These are phyloP conservation scores for Cremastinae sp. DNA, from an alignment of 2,888 invertebrate genomes.

Conservation along the genomic window DNA sequence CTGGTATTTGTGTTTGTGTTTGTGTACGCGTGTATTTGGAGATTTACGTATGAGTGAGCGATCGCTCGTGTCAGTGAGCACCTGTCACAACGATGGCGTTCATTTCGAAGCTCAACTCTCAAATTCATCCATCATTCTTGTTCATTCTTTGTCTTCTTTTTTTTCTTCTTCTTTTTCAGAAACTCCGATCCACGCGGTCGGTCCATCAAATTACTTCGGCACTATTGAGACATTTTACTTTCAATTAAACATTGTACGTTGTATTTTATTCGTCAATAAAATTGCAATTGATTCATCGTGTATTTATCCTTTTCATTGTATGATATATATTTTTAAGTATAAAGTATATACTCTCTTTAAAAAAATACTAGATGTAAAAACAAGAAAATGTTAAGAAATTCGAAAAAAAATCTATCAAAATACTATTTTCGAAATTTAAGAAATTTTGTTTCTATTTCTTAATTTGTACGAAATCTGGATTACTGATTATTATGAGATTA, in stretches of 20 bases:
- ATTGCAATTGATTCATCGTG: constrained; percentile 34
- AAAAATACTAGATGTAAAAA: too few species aligned
- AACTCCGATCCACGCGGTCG: constrained; percentile 52
- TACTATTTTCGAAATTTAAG: too few species aligned
- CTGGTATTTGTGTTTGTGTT: not conserved
- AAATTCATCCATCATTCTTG: constrained; percentile 25
- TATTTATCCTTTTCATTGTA: not conserved
- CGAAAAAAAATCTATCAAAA: too few species aligned
- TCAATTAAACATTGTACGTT: constrained; percentile 34
- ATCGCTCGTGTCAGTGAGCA: not conserved
- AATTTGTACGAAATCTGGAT: too few species aligned
- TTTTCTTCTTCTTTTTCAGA: constrained; percentile 68
- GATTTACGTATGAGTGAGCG: too few species aligned
- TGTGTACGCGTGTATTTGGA: not conserved
- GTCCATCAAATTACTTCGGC: constrained; percentile 21
- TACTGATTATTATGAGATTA: too few species aligned
- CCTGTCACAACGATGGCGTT: constrained; percentile 9
- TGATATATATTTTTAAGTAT: too few species aligned
- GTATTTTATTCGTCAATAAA: constrained; percentile 57
- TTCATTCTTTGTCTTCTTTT: constrained; percentile 48
- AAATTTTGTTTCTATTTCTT: too few species aligned
- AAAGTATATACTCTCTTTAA: too few species aligned
- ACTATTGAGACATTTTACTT: constrained; percentile 15
- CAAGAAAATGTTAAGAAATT: too few species aligned
- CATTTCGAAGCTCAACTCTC: constrained; percentile 42